Evolutionary conservation across 1,140 invertebrate species (phyloP).

Genomic region (Hylaeus volcanicus): DNA sequence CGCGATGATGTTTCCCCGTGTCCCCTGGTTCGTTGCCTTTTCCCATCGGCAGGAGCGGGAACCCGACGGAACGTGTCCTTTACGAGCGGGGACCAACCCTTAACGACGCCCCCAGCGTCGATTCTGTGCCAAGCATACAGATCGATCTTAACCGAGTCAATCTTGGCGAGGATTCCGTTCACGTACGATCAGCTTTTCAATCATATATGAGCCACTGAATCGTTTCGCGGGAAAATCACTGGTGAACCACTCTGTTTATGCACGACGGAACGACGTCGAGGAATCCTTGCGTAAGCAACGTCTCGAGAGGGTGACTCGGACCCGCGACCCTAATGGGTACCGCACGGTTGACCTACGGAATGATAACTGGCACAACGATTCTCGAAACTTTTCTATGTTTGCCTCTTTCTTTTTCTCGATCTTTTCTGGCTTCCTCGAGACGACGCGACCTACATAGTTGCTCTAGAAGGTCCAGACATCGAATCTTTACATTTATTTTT

Average conservation of each 20-base stretch:
- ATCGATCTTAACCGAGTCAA: not conserved
- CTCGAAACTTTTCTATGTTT: slow-evolving; percentile 1
- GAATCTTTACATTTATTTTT: no score
- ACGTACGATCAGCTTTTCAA: slow-evolving; percentile 33
- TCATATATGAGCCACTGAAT: slow-evolving; percentile 3
- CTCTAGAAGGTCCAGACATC: not conserved
- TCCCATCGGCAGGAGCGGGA: no score
- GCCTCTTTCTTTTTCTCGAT: not conserved
- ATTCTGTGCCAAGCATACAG: slow-evolving; percentile 20
- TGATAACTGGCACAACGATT: not conserved
- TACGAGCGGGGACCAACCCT: slow-evolving; percentile 1
- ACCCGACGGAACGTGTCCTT: not conserved
- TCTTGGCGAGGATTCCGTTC: not conserved
- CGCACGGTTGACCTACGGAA: not conserved
- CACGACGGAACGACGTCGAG: not conserved
- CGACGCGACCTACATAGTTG: slow-evolving; percentile 8
- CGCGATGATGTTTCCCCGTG: slow-evolving; percentile 21
- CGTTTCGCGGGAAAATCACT: slow-evolving; percentile 12
- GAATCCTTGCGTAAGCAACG: not conserved
- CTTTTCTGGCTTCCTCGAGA: not conserved
- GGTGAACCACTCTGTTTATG: slow-evolving; percentile 5
- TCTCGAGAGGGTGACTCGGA: no score
- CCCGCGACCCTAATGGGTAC: slow-evolving; percentile 10
- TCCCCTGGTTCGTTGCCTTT: not conserved
- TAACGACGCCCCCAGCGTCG: not conserved